Percentiles rank a stretch among this genome's conserved stretches.
Evolutionary conservation across 2,888 invertebrate species (phyloP).

Genomic region (Nomada fucata): DNA sequence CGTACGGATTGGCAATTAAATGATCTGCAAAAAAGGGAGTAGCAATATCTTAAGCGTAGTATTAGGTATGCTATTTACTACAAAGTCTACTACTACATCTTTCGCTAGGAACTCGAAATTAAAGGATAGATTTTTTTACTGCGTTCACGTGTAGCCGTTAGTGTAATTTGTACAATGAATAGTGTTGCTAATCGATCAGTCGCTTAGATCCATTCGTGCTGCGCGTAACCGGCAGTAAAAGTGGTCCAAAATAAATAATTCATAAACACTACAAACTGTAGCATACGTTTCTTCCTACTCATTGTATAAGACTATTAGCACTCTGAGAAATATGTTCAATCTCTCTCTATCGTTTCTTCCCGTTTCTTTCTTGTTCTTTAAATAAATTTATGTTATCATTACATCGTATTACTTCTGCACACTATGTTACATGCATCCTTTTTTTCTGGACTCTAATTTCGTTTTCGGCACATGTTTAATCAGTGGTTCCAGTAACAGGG

Average conservation of each 20-base stretch:
- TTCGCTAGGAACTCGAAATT: slow-evolving; percentile 28
- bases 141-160: slow-evolving; percentile 57
- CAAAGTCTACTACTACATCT: slow-evolving; percentile 9
- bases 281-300: slow-evolving; percentile 75
- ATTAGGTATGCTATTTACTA: slow-evolving; percentile 22
- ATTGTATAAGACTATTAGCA: slow-evolving; percentile 79
- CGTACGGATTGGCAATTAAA: slow-evolving; percentile 29
- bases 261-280: slow-evolving; percentile 74
- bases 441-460: slow-evolving; percentile 59
- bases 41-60: slow-evolving; percentile 29
- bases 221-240: slow-evolving; percentile 63
- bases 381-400: slow-evolving; percentile 60
- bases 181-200: slow-evolving; percentile 70
- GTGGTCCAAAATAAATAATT: slow-evolving; percentile 76
- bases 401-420: slow-evolving; percentile 55
- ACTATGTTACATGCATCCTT: slow-evolving; percentile 43
- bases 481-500: slow-evolving; percentile 62
- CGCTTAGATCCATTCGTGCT: slow-evolving; percentile 71
- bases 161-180: slow-evolving; percentile 73
- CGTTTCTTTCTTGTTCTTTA: neutral
- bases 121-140: slow-evolving; percentile 41
- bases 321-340: slow-evolving; percentile 72
- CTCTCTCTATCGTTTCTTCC: slow-evolving; percentile 64
- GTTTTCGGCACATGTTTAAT: slow-evolving; percentile 26
- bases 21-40: neutral